Evolutionary conservation across 2,797 vertebrate genomes (phyloP).

Genomic region (Chlorospingus flavigularis): DNA sequence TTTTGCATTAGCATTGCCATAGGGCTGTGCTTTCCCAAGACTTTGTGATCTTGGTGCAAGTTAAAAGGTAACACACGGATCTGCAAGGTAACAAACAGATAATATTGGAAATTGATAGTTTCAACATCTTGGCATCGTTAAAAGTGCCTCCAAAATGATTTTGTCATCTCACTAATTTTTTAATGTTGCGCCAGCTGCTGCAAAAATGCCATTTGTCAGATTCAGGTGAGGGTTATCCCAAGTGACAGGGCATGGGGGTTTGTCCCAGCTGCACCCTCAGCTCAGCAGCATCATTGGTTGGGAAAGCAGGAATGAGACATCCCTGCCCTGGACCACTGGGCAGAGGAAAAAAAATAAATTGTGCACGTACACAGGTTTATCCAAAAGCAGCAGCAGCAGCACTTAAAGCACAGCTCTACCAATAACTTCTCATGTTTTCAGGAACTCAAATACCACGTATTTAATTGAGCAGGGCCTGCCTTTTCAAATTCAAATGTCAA

Average conservation of each 20-base stretch:
- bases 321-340: too few species aligned
- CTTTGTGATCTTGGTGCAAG: not conserved
- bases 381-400: not conserved
- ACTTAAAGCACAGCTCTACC: not conserved
- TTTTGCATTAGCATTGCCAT: not conserved
- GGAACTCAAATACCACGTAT: not conserved
- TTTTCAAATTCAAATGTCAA: constrained; percentile 4
- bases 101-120: rapidly evolving
- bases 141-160: not conserved
- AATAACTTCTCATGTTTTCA: not conserved
- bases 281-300: not conserved
- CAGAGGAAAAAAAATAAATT: not conserved
- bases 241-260: not conserved
- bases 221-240: rapidly evolving
- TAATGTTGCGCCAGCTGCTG: not conserved
- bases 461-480: not conserved
- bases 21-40: not conserved
- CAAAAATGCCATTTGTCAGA: not conserved
- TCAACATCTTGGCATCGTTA: not conserved
- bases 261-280: not conserved
- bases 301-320: not conserved
- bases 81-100: not conserved
- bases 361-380: not conserved
- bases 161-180: not conserved
- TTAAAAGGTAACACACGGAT: not conserved